These are phyloP conservation scores for Palythoa heliodiscus DNA, from an alignment of 92 coral and sea anemone species.

Conservation along the genomic window DNA sequence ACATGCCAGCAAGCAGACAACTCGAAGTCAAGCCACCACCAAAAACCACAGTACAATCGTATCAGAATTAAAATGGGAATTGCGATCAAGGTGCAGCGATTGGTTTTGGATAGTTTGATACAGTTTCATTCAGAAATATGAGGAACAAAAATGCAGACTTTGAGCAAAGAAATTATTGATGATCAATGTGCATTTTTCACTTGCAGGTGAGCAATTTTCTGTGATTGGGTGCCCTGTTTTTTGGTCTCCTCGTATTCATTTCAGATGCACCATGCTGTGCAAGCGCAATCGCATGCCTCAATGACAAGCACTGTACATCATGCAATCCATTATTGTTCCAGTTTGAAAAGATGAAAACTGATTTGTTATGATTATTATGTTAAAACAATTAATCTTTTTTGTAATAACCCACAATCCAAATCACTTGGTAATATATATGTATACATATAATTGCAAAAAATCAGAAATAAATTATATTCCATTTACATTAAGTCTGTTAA, in stretches of 20 bases:
- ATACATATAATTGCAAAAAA: too few species aligned
- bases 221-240: not conserved
- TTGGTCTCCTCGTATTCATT: not conserved
- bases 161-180: not conserved
- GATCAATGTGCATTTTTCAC: not conserved
- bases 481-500: conserved; percentile 1
- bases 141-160: not conserved
- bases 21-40: not conserved
- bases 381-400: not conserved
- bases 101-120: not conserved
- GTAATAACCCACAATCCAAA: not conserved
- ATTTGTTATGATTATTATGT: not conserved
- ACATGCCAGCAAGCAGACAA: not conserved
- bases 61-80: not conserved
- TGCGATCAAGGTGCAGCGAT: not conserved
- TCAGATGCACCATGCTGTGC: too few species aligned
- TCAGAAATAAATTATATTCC: conserved; percentile 5
- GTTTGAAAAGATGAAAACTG: conserved; percentile 1
- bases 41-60: not conserved
- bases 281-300: too few species aligned
- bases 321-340: conserved; percentile 1
- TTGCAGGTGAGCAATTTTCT: not conserved
- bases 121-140: not conserved
- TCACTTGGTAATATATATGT: not conserved
- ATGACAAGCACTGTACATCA: not conserved